phyloP scores from a whole-genome alignment of 2,888 invertebrate species.

The Mesoligia furuncula region DNA sequence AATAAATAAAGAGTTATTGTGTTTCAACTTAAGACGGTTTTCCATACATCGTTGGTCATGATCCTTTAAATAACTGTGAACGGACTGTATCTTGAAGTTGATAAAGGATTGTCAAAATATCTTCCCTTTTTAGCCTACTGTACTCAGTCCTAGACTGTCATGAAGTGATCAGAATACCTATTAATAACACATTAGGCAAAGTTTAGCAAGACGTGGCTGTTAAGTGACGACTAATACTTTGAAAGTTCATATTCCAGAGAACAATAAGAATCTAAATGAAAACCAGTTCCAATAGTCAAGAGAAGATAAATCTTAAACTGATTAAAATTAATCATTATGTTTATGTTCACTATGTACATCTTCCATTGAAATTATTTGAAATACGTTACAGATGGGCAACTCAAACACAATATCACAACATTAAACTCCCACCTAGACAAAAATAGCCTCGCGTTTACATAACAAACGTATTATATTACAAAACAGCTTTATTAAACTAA shows the following conservation, averaged over 20 bases:
- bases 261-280: not conserved
- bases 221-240: not conserved
- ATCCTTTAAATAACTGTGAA: not conserved
- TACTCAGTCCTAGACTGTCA: not conserved
- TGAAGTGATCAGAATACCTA: not conserved
- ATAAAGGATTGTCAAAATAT: not conserved
- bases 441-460: not conserved
- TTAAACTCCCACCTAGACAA: not conserved
- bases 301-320: not conserved
- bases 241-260: not conserved
- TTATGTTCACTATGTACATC: not conserved
- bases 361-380: not conserved
- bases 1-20: no score
- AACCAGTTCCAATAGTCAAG: not conserved
- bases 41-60: no score
- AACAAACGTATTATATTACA: slow-evolving; percentile 23
- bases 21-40: no score
- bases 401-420: not conserved
- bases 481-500: slow-evolving; percentile 13
- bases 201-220: not conserved
- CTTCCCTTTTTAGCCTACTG: not conserved
- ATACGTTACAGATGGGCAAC: not conserved
- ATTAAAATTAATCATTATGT: not conserved
- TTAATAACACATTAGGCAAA: not conserved
- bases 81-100: not conserved